These are phyloP conservation scores for Hyles euphorbiae DNA, from an alignment of 1,140 invertebrate species.

Conservation along the genomic window DNA sequence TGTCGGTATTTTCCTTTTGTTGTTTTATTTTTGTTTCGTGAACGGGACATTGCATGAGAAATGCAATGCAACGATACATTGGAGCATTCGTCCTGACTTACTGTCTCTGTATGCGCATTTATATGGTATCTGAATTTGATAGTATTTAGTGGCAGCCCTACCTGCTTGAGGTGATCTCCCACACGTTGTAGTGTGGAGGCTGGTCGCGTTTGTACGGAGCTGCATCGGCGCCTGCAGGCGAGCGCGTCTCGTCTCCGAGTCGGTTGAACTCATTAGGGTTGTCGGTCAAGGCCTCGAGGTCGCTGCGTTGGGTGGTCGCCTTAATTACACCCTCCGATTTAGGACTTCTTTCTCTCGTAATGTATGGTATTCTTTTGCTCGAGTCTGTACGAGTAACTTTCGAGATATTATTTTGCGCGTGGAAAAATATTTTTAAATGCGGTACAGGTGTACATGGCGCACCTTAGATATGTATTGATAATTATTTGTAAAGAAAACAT, in stretches of 20 bases:
- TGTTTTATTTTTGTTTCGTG: constrained; percentile 69
- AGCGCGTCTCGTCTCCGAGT: constrained; percentile 12
- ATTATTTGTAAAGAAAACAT: no score
- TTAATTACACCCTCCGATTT: constrained; percentile 67
- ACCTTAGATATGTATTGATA: no score
- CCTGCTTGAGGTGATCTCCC: no score
- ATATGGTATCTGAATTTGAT: neutral
- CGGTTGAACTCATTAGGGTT: constrained; percentile 66
- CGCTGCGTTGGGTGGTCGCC: constrained; percentile 61
- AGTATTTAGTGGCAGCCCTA: no score
- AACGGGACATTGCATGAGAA: constrained; percentile 72
- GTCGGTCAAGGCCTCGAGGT: constrained; percentile 71
- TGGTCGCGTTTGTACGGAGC: no score
- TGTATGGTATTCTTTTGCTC: constrained; percentile 1
- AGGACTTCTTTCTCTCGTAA: constrained; percentile 47
- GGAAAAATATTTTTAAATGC: no score
- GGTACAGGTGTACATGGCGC: no score
- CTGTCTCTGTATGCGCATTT: neutral
- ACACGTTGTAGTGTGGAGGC: no score
- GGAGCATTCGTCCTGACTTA: no score
- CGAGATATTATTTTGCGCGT: no score
- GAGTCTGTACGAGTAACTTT: neutral
- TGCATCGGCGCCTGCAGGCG: neutral
- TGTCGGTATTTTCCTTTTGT: constrained; percentile 69
- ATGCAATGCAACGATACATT: constrained; percentile 60